Base-by-base conservation (phyloP, 2,113 vertebrate genomes). In the Chionodraco myersi region DNA sequence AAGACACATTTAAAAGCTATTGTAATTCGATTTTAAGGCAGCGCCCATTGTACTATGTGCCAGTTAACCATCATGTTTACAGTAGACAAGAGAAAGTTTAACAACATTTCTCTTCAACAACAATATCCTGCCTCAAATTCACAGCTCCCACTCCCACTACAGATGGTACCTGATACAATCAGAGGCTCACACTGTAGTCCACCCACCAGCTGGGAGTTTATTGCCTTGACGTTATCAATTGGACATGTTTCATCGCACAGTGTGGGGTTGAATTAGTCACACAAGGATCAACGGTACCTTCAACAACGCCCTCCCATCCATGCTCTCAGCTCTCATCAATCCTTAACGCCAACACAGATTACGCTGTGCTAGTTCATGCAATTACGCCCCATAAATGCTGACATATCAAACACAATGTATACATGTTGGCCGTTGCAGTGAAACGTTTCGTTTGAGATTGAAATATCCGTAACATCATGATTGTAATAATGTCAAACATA, bases 191-290 rank as follows among this genome's bases (percentile, higher is more conserved):
- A 34, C 51, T 57, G 26, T 60, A 69, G 71, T 72, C 79, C 84
- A 66, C 77, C 84, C 84, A 87, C 84, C 86, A 84, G 84, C 77
- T 84, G 77, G 48, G n/a, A 48, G 63, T 57, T 82, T 64, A 86
- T 66, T 75, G 56, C 80, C 84, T 83, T 73, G 71, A 76, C 66
- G 73, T 84, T 78, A 86, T 82, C 75, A 86, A 83, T 69, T 85
- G 61, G 86, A 68, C 84, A 74, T 44, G 71, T 85, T 81, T 84
- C 75, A 83, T 90, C 83, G 58, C 16, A 16, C 69, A 58, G 63
- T 77, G 68, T 80, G 83, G 62, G 72, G 68, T 61, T 80, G 63
- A 72, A 84, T 87, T 82, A 67, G 80, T 89, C 66, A 74, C 80
- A 68, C 66, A 34, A 54, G 48, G 57, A 83, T 85, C 78, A 80